Base-by-base conservation (phyloP, 1,140 invertebrate genomes). In the Probaryconus sp. region DNA sequence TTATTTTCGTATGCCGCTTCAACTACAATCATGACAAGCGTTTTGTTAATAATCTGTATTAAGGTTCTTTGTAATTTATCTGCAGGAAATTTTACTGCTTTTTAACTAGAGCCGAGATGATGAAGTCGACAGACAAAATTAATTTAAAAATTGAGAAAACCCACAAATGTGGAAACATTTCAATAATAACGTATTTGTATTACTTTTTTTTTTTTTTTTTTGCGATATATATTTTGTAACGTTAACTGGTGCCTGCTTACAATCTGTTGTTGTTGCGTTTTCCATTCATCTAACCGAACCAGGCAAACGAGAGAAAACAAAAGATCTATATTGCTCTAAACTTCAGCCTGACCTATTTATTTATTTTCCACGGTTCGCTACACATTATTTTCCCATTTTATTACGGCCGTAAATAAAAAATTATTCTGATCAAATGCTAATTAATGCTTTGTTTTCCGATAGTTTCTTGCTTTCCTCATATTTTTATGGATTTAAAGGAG, bases 251-350 rank as follows among this genome's bases (percentile, higher is more conserved):
- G 51, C 61, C 55, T 75, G 55, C 37, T 45, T 24, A 47, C 40
- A 47, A 31, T 24, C 31, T 50, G 18, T 28, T 40, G 24, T 40
- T 40, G 28, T 70, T 53, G 63, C 64, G 65, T 77, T 76, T 73
- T 77, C 48, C 58, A 64, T 78, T 75, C 69, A 77, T 69, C 68
- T 69, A 65, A 38, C 45, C 48, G 11, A 50, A 45, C 47, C 60
- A 47, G 24, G 56, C 53, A 65, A 60, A 64, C 50, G 55, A 67
- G 60, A 76, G 48, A 63, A 75, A 70, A 76, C 67, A 76, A 72
- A 72, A 65, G 61, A 60, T 31, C 61, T 45, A 65, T 67, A n/a
- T n/a, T n/a, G 53, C 53, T 2, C 7, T 51, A 20, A 30, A 55
- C 65, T 51, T 51, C 28, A 38, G 11, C 42, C 70, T 61, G 64